These are phyloP conservation scores for Melinaea menophilus DNA, from an alignment of 2,888 invertebrate species.

Conservation along the genomic window DNA sequence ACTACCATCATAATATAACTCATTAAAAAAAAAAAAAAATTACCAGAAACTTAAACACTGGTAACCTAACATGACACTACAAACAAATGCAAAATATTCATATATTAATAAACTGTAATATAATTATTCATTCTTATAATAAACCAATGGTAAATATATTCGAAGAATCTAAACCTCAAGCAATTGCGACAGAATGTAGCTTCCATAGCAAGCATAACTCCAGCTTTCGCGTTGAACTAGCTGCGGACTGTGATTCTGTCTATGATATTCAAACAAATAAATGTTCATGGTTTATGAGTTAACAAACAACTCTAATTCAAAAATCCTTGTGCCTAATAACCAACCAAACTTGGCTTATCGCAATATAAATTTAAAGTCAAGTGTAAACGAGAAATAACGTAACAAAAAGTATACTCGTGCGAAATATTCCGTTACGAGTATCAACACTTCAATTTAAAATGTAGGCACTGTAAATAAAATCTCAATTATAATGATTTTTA, in stretches of 20 bases:
- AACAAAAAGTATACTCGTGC: background rate
- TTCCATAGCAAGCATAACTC: slow-evolving; percentile 21
- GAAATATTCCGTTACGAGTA: slow-evolving; percentile 9
- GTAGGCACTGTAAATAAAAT: slow-evolving; percentile 35
- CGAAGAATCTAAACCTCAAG: slow-evolving; percentile 24
- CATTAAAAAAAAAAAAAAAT: too few species aligned
- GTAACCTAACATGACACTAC: too few species aligned
- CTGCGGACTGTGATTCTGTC: background rate
- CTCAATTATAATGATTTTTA: slow-evolving; percentile 44
- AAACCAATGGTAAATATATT: slow-evolving; percentile 18
- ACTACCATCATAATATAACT: too few species aligned
- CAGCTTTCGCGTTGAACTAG: slow-evolving; percentile 1
- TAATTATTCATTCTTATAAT: background rate
- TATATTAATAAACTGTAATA: background rate
- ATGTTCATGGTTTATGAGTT: background rate
- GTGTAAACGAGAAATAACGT: background rate
- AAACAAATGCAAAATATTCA: background rate
- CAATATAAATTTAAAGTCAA: too few species aligned
- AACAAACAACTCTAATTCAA: too few species aligned
- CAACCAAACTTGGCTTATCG: too few species aligned
- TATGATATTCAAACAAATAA: background rate
- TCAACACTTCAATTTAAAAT: slow-evolving; percentile 17
- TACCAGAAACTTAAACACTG: too few species aligned
- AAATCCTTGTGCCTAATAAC: too few species aligned
- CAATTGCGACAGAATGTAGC: slow-evolving; percentile 25